A percentile compares a stretch with the other conserved stretches of the same genome.
These are phyloP conservation scores for Sebastes hubbsi DNA, from an alignment of 2,797 vertebrate genomes.

Conservation along the genomic window DNA sequence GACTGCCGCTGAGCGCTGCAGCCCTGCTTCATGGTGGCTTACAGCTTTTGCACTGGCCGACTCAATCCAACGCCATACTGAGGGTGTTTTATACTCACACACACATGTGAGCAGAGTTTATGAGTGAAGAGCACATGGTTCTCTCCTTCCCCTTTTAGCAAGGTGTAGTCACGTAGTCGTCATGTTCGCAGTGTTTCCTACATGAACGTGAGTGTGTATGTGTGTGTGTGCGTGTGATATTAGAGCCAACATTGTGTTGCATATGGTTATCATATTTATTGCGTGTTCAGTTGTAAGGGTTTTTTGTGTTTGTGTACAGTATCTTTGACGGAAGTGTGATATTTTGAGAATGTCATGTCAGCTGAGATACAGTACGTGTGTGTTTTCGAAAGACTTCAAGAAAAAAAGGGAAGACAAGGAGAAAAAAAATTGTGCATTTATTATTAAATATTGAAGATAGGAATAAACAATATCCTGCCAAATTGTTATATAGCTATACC, in stretches of 20 bases:
- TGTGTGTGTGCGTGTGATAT: constrained; percentile 1
- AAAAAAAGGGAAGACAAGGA: constrained; percentile 23
- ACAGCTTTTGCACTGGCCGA: constrained; percentile 31
- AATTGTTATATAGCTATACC: constrained; percentile 54
- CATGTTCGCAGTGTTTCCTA: constrained; percentile 64
- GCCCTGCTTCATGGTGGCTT: constrained; percentile 48
- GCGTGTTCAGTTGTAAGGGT: constrained; percentile 69
- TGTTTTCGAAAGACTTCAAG: constrained; percentile 17
- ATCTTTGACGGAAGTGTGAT: constrained; percentile 59
- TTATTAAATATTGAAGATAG: constrained; percentile 46
- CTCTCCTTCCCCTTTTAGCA: constrained; percentile 29
- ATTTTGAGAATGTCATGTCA: constrained; percentile 53
- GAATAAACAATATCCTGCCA: constrained; percentile 64
- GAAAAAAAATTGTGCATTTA: constrained; percentile 47
- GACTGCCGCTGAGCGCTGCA: constrained; percentile 25
- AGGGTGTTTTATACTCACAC: constrained; percentile 32
- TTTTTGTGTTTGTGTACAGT: constrained; percentile 66
- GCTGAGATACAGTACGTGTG: constrained; percentile 20
- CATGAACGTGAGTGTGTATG: constrained; percentile 40
- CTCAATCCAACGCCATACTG: constrained; percentile 6
- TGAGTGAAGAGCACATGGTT: constrained; percentile 41
- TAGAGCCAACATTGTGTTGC: constrained; percentile 42
- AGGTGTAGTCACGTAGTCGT: constrained; percentile 64
- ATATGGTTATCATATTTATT: constrained; percentile 64
- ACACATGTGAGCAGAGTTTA: constrained; percentile 25